Evolutionary conservation across 1,140 invertebrate species (phyloP).

Genomic region (Drosophila malerkotliana): DNA sequence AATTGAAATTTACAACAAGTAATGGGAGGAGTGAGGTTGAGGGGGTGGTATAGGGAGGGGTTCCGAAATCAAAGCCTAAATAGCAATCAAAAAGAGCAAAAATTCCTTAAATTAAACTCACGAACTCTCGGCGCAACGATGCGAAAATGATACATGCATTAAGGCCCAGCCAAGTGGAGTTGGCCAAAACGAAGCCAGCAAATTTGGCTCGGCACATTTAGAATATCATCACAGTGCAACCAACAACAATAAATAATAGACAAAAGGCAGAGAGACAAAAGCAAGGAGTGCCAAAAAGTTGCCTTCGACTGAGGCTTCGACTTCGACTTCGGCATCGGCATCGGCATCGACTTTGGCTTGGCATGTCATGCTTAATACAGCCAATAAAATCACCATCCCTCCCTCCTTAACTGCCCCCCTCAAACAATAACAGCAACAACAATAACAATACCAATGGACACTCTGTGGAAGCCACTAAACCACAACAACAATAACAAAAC

Average conservation of each 20-base stretch:
- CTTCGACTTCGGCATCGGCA: slow-evolving; percentile 56
- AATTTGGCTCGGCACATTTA: slow-evolving; percentile 80
- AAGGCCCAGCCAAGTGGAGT: slow-evolving; percentile 64
- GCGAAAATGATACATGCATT: slow-evolving; percentile 82
- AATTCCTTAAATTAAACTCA: slow-evolving; percentile 82
- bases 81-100: slow-evolving; percentile 80
- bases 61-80: slow-evolving; percentile 69
- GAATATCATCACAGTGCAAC: slow-evolving; percentile 73
- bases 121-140: slow-evolving; percentile 74
- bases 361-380: slow-evolving; percentile 78
- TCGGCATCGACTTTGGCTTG: slow-evolving; percentile 60
- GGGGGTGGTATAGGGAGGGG: neutral
- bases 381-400: slow-evolving; percentile 68
- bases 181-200: slow-evolving; percentile 76
- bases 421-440: slow-evolving; percentile 26
- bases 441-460: slow-evolving; percentile 25
- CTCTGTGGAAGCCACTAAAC: slow-evolving; percentile 6
- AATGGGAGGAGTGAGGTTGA: too few relatives aligned
- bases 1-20: slow-evolving; percentile 68
- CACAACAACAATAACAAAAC: slow-evolving; percentile 25
- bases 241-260: slow-evolving; percentile 53
- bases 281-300: slow-evolving; percentile 68
- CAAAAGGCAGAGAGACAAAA: slow-evolving; percentile 61
- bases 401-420: slow-evolving; percentile 25
- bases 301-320: slow-evolving; percentile 37